phyloP scores from a whole-genome alignment of 30 jellyfish, hydroid and myxozoan species.

The Aurelia sp. region DNA sequence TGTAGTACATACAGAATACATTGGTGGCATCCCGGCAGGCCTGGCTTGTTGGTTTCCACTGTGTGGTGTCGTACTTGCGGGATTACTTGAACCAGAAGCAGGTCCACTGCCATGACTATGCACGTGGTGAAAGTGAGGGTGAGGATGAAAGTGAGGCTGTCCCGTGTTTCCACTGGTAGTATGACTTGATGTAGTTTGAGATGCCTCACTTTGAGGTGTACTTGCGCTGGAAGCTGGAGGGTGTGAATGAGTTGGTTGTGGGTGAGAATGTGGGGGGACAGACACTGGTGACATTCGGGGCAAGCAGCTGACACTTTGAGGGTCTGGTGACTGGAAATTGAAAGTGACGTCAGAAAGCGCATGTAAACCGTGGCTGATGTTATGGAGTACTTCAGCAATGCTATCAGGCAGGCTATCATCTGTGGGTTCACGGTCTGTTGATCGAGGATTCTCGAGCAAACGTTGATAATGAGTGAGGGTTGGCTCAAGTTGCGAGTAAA shows the following conservation, averaged over 20 bases:
- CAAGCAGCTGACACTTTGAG: conserved; percentile 73
- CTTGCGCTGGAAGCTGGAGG: neutral
- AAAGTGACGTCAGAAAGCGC: conserved; percentile 94
- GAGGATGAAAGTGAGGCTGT: conserved; percentile 58
- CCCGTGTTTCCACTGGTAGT: conserved; percentile 6
- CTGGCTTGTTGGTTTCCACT: conserved; percentile 6
- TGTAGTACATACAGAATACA: too few relatives aligned
- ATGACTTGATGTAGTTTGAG: conserved; percentile 26
- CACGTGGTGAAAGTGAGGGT: conserved; percentile 33
- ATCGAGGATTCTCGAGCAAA: conserved; percentile 66
- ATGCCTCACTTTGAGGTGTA: conserved; percentile 17
- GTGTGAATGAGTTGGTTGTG: conserved; percentile 23
- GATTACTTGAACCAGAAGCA: neutral
- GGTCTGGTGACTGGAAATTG: conserved; percentile 92
- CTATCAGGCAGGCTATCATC: conserved; percentile 87
- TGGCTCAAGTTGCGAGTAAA: conserved; percentile 67
- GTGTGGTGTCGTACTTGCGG: neutral
- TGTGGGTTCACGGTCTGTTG: conserved; percentile 25
- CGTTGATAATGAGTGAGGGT: conserved; percentile 67
- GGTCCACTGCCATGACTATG: conserved; percentile 6
- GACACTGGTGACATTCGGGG: conserved; percentile 92
- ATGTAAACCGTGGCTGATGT: conserved; percentile 89
- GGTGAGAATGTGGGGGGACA: conserved; percentile 53
- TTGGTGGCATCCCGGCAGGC: neutral
- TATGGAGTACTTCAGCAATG: conserved; percentile 90